phyloP scores from a whole-genome alignment of 2,797 vertebrate genomes.

The Argyrosomus regius region DNA sequence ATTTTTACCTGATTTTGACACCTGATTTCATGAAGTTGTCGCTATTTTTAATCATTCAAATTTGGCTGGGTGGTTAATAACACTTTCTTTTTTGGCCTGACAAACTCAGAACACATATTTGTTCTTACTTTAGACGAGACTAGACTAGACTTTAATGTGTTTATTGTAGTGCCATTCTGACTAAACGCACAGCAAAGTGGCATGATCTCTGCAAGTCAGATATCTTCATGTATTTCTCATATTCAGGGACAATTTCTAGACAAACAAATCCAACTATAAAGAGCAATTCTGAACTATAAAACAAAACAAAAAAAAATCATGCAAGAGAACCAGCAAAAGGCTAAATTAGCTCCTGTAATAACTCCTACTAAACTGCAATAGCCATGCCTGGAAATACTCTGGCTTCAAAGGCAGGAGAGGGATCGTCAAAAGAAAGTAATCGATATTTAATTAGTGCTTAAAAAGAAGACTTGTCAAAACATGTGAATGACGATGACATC shows the following conservation, averaged over 20 bases:
- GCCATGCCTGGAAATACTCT: conserved; percentile 1
- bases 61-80: too few species aligned
- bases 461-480: conserved; percentile 2
- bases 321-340: background rate
- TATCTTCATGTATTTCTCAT: background rate
- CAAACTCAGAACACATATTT: too few species aligned
- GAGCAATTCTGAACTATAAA: background rate
- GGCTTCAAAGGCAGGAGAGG: conserved; percentile 1
- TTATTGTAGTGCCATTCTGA: background rate
- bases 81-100: too few species aligned
- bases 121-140: too few species aligned
- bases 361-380: conserved; percentile 1
- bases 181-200: background rate
- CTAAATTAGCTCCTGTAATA: conserved; percentile 7
- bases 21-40: too few species aligned
- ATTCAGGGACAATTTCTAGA: background rate
- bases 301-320: background rate
- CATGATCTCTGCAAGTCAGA: background rate
- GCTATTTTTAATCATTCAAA: too few species aligned
- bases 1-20: too few species aligned
- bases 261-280: background rate
- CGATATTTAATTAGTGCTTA: background rate
- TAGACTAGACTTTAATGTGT: too few species aligned
- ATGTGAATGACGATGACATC: background rate
- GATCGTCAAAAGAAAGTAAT: background rate